Base-by-base conservation (phyloP, 2,113 vertebrate genomes). In the Brachyhypopomus gauderio region DNA sequence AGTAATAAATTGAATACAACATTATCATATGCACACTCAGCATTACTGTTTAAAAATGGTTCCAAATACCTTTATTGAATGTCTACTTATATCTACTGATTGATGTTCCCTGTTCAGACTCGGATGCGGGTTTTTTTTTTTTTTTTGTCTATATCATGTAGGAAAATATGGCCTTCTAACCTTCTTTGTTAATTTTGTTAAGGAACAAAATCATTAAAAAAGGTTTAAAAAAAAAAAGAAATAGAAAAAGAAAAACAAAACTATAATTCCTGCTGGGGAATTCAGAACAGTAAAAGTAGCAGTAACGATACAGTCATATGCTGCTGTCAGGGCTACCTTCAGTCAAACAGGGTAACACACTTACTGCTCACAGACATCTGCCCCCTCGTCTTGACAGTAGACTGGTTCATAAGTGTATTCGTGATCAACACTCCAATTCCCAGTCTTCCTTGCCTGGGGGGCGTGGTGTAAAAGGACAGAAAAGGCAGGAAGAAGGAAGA, bases 291-390 rank as follows among this genome's bases (percentile, higher is more conserved):
- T 12, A 7, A 58, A 12, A 4, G 56, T 12, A 58, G 56, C 3
- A 6, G 9, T 45, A 45, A 45, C 5, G 3, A 8, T 45, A 62
- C 8, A 62, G 34, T 48, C 34, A 25, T 6, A 9, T 19, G 8
- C 5, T n/a, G 41, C 23, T 27, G 23, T 34, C 30, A 25, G 48
- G 64, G 76, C 56, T 30, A 58, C 59, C 4, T n/a, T 30, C 63
- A 66, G 63, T 34, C 63, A 64, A 85, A 77, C 22, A 80, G 78
- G 72, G 63, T 80, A 84, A 79, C 41, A 20, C 70, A 73, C 83
- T 84, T 82, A 84, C 85, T 84, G 41, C 48, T n/a, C 41, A 60
- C 27, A 63, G 38, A 66, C 63, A 66, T 30, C 59, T 12, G 16
- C 27, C 19, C 34, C 34, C 5, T 34, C 63, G 30, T 66, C 7